Conservation (phyloP, 2,797 vertebrate species). For the Ptychobarbus kaznakovi region DNA sequence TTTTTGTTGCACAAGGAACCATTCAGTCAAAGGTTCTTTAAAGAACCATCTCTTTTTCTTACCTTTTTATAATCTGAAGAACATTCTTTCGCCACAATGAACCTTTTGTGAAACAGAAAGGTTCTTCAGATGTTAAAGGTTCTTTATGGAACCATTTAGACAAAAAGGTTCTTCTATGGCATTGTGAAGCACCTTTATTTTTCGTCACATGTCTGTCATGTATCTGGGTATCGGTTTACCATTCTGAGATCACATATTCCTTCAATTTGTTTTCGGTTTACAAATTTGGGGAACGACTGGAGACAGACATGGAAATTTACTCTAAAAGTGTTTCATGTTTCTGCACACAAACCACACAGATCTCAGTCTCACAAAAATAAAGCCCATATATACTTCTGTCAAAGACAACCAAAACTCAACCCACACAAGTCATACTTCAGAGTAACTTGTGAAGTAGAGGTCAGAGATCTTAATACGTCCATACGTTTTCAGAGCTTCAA, state of each 20-base stretch:
- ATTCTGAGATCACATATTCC: background rate
- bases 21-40: no score
- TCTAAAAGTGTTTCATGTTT: background rate
- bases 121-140: no score
- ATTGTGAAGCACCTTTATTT: no score
- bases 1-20: no score
- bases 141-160: no score
- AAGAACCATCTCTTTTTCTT: no score
- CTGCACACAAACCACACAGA: background rate
- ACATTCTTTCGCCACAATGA: no score
- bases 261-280: background rate
- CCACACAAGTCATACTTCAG: background rate
- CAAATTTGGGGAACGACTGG: background rate
- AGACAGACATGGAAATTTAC: slow-evolving; percentile 1
- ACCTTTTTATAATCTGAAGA: no score
- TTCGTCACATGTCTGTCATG: background rate
- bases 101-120: no score
- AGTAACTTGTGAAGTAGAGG: background rate
- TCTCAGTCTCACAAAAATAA: background rate
- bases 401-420: background rate
- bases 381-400: background rate
- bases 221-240: background rate
- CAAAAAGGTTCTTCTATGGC: no score
- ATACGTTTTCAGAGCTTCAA: background rate
- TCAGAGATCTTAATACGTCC: background rate